Conservation (phyloP, 2,113 vertebrate species). For the Sigmodon hispidus region DNA sequence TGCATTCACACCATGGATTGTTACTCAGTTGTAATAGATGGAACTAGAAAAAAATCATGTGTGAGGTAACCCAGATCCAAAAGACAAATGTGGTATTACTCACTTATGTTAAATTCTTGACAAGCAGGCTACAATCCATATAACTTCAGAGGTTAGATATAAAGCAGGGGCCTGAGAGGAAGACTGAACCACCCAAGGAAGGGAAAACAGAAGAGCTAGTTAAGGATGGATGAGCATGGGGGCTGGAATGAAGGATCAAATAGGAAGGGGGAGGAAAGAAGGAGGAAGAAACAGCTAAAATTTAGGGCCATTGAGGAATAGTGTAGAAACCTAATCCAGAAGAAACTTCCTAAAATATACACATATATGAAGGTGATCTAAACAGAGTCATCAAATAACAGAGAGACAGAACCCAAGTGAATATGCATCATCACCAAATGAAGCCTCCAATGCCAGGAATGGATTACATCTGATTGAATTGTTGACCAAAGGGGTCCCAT, state of each 20-base stretch:
- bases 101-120: neutral
- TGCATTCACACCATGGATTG: neutral
- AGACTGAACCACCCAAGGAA: neutral
- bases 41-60: neutral
- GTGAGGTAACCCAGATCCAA: neutral
- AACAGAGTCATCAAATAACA: neutral
- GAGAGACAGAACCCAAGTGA: neutral
- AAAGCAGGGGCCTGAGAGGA: neutral
- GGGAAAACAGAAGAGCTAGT: neutral
- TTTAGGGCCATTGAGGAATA: neutral
- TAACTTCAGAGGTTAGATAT: neutral
- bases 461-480: neutral
- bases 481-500: neutral
- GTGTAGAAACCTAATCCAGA: neutral
- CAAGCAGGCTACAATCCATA: neutral
- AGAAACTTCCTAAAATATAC: neutral
- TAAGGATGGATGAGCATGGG: neutral
- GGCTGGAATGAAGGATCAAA: neutral
- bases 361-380: neutral
- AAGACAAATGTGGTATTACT: neutral
- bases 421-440: neutral
- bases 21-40: neutral
- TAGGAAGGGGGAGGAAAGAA: neutral
- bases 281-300: neutral
- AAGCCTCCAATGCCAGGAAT: neutral